Percentiles rank a stretch among this genome's conserved stretches.
phyloP scores from a whole-genome alignment of 2,113 vertebrate genomes.

The Phrynosoma platyrhinos region DNA sequence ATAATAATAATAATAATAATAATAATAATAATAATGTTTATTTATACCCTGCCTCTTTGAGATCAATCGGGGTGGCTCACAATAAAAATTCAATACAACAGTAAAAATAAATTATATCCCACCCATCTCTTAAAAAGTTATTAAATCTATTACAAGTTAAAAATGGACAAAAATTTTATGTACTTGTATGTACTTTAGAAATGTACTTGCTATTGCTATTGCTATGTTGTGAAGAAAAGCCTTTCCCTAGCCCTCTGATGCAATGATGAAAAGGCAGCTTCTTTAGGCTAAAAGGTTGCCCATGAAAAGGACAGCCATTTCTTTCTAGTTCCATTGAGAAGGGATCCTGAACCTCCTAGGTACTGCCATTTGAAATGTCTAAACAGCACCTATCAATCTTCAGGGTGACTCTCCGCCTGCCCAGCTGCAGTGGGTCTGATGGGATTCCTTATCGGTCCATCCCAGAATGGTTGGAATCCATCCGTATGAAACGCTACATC shows the following conservation, averaged over 20 bases:
- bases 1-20: too few species aligned
- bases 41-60: too few species aligned
- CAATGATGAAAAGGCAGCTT: neutral
- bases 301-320: neutral
- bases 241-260: neutral
- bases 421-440: slow-evolving; percentile 81
- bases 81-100: too few species aligned
- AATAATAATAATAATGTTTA: too few species aligned
- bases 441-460: slow-evolving; percentile 81
- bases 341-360: neutral
- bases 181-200: too few species aligned
- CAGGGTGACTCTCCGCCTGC: slow-evolving; percentile 79
- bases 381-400: neutral
- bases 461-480: slow-evolving; percentile 81
- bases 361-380: neutral
- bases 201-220: too few species aligned
- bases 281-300: neutral
- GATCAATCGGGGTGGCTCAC: too few species aligned
- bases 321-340: neutral
- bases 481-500: slow-evolving; percentile 83
- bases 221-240: neutral
- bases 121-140: too few species aligned
- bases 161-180: too few species aligned
- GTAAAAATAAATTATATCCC: too few species aligned
- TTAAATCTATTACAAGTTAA: too few species aligned